Conservation (phyloP, 2,888 invertebrate species). For the Agrotis puta region DNA sequence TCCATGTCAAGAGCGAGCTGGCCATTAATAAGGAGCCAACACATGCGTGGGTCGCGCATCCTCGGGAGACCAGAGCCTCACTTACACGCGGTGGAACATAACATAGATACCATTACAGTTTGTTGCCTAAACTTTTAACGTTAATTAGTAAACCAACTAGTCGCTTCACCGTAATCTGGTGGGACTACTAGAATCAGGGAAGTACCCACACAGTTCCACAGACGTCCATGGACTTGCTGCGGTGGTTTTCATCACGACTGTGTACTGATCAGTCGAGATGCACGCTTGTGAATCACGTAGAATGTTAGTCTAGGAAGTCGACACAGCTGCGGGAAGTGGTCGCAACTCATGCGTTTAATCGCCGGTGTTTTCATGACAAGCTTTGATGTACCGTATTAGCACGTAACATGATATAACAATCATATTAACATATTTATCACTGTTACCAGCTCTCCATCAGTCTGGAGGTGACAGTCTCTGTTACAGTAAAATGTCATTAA, state of each 20-base stretch:
- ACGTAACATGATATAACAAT: neutral
- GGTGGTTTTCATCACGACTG: neutral
- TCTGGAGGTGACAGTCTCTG: neutral
- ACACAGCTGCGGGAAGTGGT: neutral
- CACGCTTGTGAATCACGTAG: neutral
- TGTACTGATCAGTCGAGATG: neutral
- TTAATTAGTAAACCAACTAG: neutral
- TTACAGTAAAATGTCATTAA: neutral
- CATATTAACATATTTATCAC: neutral
- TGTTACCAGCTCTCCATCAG: neutral
- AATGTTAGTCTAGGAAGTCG: neutral
- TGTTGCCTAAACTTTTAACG: neutral
- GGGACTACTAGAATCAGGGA: neutral
- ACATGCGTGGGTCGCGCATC: slow-evolving; percentile 20
- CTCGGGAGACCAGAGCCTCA: slow-evolving; percentile 8
- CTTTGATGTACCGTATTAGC: neutral
- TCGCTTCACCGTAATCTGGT: neutral
- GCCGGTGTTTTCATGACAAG: slow-evolving; percentile 3
- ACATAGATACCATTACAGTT: neutral
- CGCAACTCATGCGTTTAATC: neutral
- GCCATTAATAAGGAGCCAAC: slow-evolving; percentile 34
- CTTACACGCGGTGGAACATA: neutral
- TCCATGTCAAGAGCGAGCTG: slow-evolving; percentile 22
- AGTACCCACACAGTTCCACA: neutral
- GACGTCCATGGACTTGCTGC: too few relatives aligned